A percentile compares a stretch with the other conserved stretches of the same genome.
Evolutionary conservation across 2,113 vertebrate species (phyloP).

Genomic region (Ptychochromis oligacanthus): DNA sequence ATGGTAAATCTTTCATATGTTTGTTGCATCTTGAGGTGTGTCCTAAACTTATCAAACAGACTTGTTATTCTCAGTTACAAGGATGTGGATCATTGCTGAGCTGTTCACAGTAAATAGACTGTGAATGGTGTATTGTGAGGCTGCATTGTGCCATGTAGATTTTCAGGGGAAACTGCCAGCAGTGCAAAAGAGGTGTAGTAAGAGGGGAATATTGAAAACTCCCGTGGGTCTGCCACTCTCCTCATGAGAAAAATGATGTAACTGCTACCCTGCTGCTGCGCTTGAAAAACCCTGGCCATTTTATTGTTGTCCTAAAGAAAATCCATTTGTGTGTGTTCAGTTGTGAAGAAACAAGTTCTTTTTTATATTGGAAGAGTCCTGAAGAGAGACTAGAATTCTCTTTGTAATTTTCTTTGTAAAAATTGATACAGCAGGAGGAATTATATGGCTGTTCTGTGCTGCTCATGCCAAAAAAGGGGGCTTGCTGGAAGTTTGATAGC

Average conservation of each 20-base stretch:
- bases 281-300: slow-evolving; percentile 14
- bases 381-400: not conserved
- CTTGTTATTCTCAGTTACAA: not conserved
- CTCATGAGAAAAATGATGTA: slow-evolving; percentile 35
- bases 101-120: slow-evolving; percentile 1
- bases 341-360: slow-evolving; percentile 11
- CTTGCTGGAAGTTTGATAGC: not conserved
- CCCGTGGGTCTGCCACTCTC: not conserved
- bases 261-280: not conserved
- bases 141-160: not conserved
- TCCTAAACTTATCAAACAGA: not conserved
- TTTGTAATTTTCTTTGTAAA: slow-evolving; percentile 16
- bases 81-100: not conserved
- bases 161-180: not conserved
- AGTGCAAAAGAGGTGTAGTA: not conserved
- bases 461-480: not conserved
- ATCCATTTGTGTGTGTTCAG: slow-evolving; percentile 3
- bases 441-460: slow-evolving; percentile 11
- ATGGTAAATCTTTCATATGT: not conserved
- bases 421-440: slow-evolving; percentile 13
- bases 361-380: not conserved
- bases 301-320: slow-evolving; percentile 25
- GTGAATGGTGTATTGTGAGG: not conserved
- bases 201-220: slow-evolving; percentile 4
- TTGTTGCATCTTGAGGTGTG: not conserved